phyloP scores from a whole-genome alignment of 2,797 vertebrate genomes.

The Tangara arthus region DNA sequence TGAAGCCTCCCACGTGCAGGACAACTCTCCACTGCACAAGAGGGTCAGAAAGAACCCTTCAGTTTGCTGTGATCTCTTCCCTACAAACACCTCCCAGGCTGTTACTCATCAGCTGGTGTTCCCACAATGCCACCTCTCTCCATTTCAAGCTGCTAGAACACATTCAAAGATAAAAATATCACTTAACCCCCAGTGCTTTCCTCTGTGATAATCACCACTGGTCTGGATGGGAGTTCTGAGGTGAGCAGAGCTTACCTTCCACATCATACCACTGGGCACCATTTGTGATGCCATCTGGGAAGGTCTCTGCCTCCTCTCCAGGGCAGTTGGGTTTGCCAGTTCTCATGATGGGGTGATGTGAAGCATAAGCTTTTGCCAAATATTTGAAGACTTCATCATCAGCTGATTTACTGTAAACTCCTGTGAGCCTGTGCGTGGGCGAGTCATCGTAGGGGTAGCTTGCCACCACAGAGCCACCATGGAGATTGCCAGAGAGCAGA shows the following conservation, averaged over 20 bases:
- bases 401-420: conserved; percentile 86
- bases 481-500: conserved; percentile 93
- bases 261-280: conserved; percentile 96
- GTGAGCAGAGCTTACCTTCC: conserved; percentile 77
- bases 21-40: neutral
- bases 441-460: conserved; percentile 98
- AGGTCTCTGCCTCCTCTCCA: conserved; percentile 77
- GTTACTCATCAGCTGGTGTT: neutral
- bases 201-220: neutral
- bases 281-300: conserved; percentile 92
- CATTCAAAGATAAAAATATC: neutral
- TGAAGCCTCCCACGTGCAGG: neutral
- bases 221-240: neutral
- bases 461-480: conserved; percentile 94
- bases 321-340: conserved; percentile 87
- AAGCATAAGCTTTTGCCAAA: conserved; percentile 87
- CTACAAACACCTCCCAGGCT: neutral
- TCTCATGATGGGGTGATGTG: conserved; percentile 91
- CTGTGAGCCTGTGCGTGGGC: conserved; percentile 70
- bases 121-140: neutral
- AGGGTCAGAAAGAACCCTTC: neutral
- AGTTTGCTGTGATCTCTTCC: neutral
- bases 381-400: conserved; percentile 90
- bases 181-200: neutral
- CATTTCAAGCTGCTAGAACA: neutral